phyloP scores from a whole-genome alignment of 2,888 invertebrate species.

The Mimas tiliae region DNA sequence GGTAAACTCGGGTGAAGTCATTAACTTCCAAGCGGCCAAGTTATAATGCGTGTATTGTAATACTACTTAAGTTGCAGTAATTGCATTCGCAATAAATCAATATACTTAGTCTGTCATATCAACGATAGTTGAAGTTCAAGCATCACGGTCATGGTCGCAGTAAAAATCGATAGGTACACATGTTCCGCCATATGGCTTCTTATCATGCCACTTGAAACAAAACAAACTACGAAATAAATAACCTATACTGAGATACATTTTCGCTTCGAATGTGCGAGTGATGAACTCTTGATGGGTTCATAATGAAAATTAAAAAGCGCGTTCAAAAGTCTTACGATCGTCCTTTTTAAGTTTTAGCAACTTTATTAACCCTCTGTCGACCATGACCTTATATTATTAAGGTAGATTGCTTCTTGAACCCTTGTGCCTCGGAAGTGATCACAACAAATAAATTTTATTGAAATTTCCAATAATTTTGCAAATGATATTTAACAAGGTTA shows the following conservation, averaged over 20 bases:
- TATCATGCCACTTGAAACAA: constrained; percentile 65
- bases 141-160: constrained; percentile 64
- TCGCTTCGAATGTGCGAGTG: background rate
- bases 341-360: constrained; percentile 1
- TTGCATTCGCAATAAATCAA: background rate
- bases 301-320: background rate
- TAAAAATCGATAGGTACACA: constrained; percentile 58
- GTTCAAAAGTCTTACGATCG: background rate
- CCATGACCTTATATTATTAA: background rate
- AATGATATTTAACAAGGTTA: background rate
- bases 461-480: background rate
- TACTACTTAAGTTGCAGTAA: background rate
- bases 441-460: background rate
- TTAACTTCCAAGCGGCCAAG: too few relatives aligned
- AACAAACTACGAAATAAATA: constrained; percentile 48
- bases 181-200: constrained; percentile 70
- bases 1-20: too few relatives aligned
- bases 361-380: background rate
- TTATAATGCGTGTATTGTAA: background rate
- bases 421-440: background rate
- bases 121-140: constrained; percentile 44
- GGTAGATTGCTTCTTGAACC: too few relatives aligned
- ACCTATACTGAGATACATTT: constrained; percentile 35
- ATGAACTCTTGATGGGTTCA: background rate
- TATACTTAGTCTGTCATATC: background rate